Evolutionary conservation across 2,113 vertebrate genomes (phyloP), one percentile per base, ranked within the genome.

Genomic region (Trematomus loennbergii): DNA sequence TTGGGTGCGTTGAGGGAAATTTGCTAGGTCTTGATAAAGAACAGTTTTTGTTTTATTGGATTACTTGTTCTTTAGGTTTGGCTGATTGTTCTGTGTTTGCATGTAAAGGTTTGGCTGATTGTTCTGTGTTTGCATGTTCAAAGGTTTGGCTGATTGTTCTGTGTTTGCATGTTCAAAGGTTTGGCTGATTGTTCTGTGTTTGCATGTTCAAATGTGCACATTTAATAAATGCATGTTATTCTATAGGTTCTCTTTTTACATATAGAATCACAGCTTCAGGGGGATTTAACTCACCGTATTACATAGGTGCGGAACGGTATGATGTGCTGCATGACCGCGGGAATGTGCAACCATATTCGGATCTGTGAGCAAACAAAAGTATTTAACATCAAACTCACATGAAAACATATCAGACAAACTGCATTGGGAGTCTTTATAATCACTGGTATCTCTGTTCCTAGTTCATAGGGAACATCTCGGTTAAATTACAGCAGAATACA

Each of bases 271-370:
- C 4, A 17, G 20, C n/a, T 59, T 33, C 10, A 5, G n/a, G n/a
- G n/a, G 69, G 9, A 2, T 53, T 50, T 2, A 64, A 87, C 93
- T 94, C 93, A 99, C 98, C 98, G 97, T 94, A 99, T 99, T 84
- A 99, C 98, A 0, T 97, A 97, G 40, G 97, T 97, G 91, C 98
- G 97, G 94, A 99, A 99, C 58, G 98, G 98, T 87, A 99, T 99
- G 94, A 99, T 97, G 92, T 99, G 98, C 94, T 99, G 98, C 98
- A 99, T 99, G 90, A 99, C 98, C 75, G 98, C 98, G 83, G 98
- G 98, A 88, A 99, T 99, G 96, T 99, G 98, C 84, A 99, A 92
- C 98, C 98, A 99, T 96, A 99, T 99, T 92, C 98, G 96, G 94
- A 99, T 99, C 98, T 99, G 94, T 43, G 93, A 88, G 79, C 79